phyloP scores from a whole-genome alignment of 2,797 vertebrate species.

The Botia kubotai region DNA sequence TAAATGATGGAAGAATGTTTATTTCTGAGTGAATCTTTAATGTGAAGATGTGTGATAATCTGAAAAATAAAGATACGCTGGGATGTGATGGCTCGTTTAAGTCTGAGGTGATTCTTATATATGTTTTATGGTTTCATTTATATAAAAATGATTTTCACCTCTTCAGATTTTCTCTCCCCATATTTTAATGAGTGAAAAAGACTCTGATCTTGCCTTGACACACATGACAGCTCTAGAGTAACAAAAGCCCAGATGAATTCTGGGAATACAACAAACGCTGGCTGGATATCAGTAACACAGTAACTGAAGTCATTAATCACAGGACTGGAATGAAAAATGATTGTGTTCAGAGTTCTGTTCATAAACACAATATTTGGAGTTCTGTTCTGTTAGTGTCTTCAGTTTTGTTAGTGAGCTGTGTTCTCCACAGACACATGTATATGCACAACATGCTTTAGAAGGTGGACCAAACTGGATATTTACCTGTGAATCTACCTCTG shows the following conservation, averaged over 20 bases:
- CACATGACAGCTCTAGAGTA: slow-evolving; percentile 31
- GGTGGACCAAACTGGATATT: too few species aligned
- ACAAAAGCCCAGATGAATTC: slow-evolving; percentile 31
- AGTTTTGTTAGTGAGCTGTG: slow-evolving; percentile 23
- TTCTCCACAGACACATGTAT: slow-evolving; percentile 10
- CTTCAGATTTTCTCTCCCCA: not conserved
- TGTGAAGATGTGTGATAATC: too few species aligned
- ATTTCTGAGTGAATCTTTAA: too few species aligned
- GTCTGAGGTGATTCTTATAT: too few species aligned
- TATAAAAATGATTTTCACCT: too few species aligned
- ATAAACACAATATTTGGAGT: slow-evolving; percentile 17
- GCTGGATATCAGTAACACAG: slow-evolving; percentile 6
- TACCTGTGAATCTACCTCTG: too few species aligned
- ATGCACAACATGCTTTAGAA: too few species aligned
- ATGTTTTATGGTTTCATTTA: too few species aligned
- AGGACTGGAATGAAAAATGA: slow-evolving; percentile 6
- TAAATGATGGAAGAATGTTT: too few species aligned
- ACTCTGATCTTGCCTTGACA: slow-evolving; percentile 10
- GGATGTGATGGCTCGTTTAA: too few species aligned
- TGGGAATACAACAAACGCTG: slow-evolving; percentile 17
- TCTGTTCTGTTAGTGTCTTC: not conserved
- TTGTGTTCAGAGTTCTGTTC: not conserved
- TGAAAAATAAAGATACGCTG: too few species aligned
- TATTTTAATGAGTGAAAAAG: slow-evolving; percentile 30
- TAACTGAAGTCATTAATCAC: slow-evolving; percentile 32